phyloP scores from a whole-genome alignment of 2,888 invertebrate species.

The Hedychridium roseum region DNA sequence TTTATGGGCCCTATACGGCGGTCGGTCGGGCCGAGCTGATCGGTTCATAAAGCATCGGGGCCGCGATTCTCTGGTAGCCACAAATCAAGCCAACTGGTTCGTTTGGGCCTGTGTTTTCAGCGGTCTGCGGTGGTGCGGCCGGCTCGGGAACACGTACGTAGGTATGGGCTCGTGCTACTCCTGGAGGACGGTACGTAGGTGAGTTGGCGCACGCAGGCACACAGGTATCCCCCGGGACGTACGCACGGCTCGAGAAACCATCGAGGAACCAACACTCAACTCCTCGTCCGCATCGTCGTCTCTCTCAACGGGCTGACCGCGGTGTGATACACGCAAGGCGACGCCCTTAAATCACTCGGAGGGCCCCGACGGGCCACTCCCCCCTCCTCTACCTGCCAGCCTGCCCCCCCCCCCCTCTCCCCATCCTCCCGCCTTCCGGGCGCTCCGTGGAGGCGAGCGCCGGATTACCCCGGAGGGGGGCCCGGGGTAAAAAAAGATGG shows the following conservation, averaged over 20 bases:
- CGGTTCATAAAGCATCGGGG: slow-evolving; percentile 54
- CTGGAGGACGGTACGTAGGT: slow-evolving; percentile 25
- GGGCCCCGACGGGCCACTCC: slow-evolving; percentile 42
- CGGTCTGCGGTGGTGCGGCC: slow-evolving; percentile 33
- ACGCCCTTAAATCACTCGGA: slow-evolving; percentile 60
- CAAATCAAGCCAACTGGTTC: slow-evolving; percentile 54
- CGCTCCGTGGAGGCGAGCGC: slow-evolving; percentile 10
- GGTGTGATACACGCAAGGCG: slow-evolving; percentile 60
- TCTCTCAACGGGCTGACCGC: slow-evolving; percentile 40
- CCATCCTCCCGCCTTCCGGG: slow-evolving; percentile 2
- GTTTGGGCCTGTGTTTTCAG: slow-evolving; percentile 40
- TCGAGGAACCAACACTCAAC: slow-evolving; percentile 36
- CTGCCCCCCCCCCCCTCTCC: slow-evolving; percentile 10
- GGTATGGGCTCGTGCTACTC: slow-evolving; percentile 29
- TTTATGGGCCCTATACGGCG: slow-evolving; percentile 48
- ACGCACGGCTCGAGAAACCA: slow-evolving; percentile 14
- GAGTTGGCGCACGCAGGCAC: too few relatives aligned
- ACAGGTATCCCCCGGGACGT: too few relatives aligned
- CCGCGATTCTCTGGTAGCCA: slow-evolving; percentile 43
- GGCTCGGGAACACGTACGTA: slow-evolving; percentile 19
- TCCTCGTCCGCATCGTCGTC: slow-evolving; percentile 41
- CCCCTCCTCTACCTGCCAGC: slow-evolving; percentile 16
- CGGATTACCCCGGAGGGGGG: slow-evolving; percentile 15
- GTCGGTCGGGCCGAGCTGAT: slow-evolving; percentile 43
- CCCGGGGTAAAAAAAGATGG: slow-evolving; percentile 47